These are phyloP conservation scores for Nothoprocta pentlandii DNA, from an alignment of 2,113 vertebrate species.

Conservation along the genomic window DNA sequence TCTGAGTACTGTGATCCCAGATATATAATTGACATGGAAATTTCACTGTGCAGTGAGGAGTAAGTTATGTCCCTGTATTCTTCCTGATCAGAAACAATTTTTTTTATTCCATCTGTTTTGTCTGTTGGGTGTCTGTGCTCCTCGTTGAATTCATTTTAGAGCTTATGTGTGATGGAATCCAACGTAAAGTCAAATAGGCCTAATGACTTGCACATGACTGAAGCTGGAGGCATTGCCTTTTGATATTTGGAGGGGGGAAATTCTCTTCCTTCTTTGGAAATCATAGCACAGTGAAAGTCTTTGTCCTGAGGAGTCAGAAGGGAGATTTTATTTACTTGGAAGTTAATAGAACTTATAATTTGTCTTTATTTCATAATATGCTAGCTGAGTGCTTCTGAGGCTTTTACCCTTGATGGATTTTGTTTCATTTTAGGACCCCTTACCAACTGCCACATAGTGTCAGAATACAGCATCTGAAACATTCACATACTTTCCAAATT, in stretches of 20 bases:
- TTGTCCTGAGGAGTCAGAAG: neutral
- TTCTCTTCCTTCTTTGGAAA: neutral
- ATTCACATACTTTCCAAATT: neutral
- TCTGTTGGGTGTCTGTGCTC: neutral
- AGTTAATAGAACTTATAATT: neutral
- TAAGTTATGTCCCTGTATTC: neutral
- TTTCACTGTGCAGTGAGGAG: neutral
- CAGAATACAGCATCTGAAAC: neutral
- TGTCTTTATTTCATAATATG: neutral
- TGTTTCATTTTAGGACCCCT: neutral
- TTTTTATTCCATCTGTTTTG: neutral
- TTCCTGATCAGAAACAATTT: neutral
- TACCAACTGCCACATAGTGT: neutral
- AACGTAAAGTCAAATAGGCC: neutral
- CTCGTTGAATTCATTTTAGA: neutral
- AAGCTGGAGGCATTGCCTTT: neutral
- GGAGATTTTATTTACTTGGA: neutral
- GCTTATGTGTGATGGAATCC: neutral
- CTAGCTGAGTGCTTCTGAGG: neutral
- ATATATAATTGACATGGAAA: neutral
- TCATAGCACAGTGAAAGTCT: neutral
- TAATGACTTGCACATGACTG: neutral
- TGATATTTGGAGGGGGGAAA: conserved; percentile 1
- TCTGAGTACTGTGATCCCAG: neutral
- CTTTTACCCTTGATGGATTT: neutral